Percentiles rank a stretch among this genome's conserved stretches.
phyloP scores from a whole-genome alignment of 2,113 vertebrate genomes.

The Bombycilla garrulus region DNA sequence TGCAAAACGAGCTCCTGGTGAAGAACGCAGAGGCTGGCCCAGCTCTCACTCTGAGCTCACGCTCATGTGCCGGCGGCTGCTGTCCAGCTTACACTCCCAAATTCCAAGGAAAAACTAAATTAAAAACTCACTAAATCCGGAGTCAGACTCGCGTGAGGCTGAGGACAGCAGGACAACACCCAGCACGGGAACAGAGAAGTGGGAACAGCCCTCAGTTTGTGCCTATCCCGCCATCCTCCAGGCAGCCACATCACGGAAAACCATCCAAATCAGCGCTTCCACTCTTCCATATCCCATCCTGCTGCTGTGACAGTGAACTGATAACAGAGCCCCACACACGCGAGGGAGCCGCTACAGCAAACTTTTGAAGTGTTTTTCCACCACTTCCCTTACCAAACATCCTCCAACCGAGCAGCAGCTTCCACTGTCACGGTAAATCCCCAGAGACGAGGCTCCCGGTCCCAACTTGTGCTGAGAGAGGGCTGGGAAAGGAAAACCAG shows the following conservation, averaged over 20 bases:
- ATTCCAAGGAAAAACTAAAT: background rate
- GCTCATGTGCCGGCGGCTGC: background rate
- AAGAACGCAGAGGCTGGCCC: background rate
- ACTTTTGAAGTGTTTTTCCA: background rate
- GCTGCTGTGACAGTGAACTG: background rate
- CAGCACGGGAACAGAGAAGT: rapidly evolving
- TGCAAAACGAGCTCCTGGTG: background rate
- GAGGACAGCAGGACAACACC: background rate
- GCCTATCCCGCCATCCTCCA: background rate
- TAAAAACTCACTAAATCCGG: background rate
- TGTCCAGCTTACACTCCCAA: background rate
- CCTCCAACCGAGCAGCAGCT: background rate
- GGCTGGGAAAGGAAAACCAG: background rate
- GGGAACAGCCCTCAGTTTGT: background rate
- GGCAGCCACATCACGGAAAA: background rate
- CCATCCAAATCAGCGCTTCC: background rate
- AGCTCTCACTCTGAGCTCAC: background rate
- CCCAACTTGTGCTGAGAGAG: background rate
- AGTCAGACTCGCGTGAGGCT: background rate
- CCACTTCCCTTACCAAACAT: background rate
- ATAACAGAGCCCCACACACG: background rate
- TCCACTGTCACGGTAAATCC: background rate
- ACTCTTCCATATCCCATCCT: background rate
- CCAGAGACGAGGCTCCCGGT: background rate
- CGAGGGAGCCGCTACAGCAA: background rate